These are phyloP conservation scores for Pseudoatta argentina DNA, from an alignment of 1,140 invertebrate species.

Conservation along the genomic window DNA sequence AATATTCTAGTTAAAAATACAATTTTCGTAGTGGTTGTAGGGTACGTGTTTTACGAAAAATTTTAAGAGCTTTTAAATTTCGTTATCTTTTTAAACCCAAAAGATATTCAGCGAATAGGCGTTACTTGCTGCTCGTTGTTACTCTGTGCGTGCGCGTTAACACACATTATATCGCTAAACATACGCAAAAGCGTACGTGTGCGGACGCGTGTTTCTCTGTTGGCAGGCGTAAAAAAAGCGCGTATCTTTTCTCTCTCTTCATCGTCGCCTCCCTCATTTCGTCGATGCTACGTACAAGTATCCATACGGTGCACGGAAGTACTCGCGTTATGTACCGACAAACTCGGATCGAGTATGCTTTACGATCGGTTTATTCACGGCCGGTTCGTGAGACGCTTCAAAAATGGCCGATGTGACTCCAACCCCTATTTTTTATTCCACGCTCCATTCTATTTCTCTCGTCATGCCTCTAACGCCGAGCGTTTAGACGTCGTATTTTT, in stretches of 20 bases:
- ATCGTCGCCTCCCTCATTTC: constrained; percentile 45
- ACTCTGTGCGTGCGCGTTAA: constrained; percentile 70
- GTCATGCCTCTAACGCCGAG: constrained; percentile 43
- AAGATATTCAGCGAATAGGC: neutral
- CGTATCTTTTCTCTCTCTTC: constrained; percentile 5
- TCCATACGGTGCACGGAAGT: constrained; percentile 62
- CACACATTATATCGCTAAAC: constrained; percentile 78
- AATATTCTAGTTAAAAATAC: neutral
- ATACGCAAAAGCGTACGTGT: constrained; percentile 61
- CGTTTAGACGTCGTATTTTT: neutral
- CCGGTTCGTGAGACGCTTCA: constrained; percentile 53
- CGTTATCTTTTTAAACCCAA: neutral
- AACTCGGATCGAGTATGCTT: constrained; percentile 78
- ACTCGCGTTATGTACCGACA: constrained; percentile 74
- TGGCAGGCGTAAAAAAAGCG: constrained; percentile 62
- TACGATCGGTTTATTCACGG: constrained; percentile 78
- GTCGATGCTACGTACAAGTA: constrained; percentile 55
- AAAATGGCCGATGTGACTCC: constrained; percentile 48
- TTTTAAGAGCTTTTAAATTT: neutral
- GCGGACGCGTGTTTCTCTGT: constrained; percentile 46
- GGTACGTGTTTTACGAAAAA: neutral
- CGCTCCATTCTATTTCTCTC: constrained; percentile 46
- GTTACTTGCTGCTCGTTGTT: neutral
- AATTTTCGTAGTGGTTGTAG: neutral
- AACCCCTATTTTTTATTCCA: constrained; percentile 50